Base-by-base conservation (phyloP, 2,797 vertebrate species). In the Manis pentadactyla region DNA sequence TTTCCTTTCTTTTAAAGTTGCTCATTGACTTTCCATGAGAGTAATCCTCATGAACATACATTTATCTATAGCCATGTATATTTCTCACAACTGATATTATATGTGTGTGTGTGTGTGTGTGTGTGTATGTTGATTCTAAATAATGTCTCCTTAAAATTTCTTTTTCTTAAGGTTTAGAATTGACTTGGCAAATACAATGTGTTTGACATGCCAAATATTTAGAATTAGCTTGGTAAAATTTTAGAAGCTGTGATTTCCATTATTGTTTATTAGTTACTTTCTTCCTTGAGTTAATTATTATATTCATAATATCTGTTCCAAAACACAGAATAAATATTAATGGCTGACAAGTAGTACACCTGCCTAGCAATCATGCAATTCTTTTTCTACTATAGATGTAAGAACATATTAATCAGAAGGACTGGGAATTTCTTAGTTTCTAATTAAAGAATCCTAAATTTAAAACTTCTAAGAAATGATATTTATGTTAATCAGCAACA, bases 381-480 rank as follows among this genome's bases (percentile, higher is more conserved):
- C 18, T 68, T 93, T 95, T 95, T 87, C 57, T 89, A 87, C 55
- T 92, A 18, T 53, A 77, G 53, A 83, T 34, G 85, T 91, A 69
- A 87, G 19, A 95, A 68, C 18, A 46, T 59, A 34, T 55, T 74
- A 55, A 85, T 78, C 23, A 53, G 55, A 84, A 53, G 7, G 37
- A 69, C 31, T 95, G 53, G n/a, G 73, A 63, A 92, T 87, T 96
- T 93, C 46, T 95, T 94, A 46, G 49, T 55, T 92, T 85, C 73
- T 87, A 94, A 77, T 77, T 95, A 90, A 92, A 94, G n/a, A 92
- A 75, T 81, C 4, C n/a, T 85, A 94, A 93, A 83, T 95, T 93
- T 29, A 96, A 95, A 90, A 46, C 23, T 73, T 93, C 42, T 75
- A 88, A 93, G 53, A 95, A 92, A 90, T 11, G 87, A 82, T 14